Evolutionary conservation across 2,113 vertebrate genomes (phyloP).

Genomic region (Monarcha castaneiventris): DNA sequence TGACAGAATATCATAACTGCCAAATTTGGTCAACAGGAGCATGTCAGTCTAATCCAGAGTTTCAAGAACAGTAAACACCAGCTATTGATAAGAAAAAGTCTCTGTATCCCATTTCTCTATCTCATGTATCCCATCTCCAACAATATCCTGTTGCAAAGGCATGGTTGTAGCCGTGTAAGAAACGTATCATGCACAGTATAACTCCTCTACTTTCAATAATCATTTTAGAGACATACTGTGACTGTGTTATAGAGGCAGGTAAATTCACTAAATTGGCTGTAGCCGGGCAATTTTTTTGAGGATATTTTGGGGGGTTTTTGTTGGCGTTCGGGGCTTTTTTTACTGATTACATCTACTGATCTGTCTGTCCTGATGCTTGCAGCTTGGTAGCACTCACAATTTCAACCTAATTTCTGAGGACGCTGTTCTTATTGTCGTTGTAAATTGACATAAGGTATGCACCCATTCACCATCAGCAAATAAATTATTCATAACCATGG

Average conservation of each 20-base stretch:
- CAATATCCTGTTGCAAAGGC: background rate
- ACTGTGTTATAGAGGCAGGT: background rate
- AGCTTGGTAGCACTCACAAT: background rate
- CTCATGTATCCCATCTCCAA: background rate
- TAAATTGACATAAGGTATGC: background rate
- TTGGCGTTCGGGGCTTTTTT: fast-evolving
- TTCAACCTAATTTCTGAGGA: background rate
- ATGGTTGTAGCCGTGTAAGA: background rate
- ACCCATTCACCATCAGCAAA: background rate
- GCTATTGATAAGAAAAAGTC: background rate
- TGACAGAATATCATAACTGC: background rate
- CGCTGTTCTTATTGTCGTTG: background rate
- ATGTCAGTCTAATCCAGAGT: background rate
- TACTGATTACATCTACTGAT: background rate
- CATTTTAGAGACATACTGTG: background rate
- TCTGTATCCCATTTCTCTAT: background rate
- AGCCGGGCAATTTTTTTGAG: background rate
- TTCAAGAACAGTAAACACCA: background rate
- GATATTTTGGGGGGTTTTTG: background rate
- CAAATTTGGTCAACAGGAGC: background rate
- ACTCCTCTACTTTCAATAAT: background rate
- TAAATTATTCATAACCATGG: background rate
- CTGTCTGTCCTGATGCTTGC: background rate
- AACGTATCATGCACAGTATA: background rate
- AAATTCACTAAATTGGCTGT: background rate